phyloP scores from a whole-genome alignment of 2,797 vertebrate genomes.

The Sebastes itinus region DNA sequence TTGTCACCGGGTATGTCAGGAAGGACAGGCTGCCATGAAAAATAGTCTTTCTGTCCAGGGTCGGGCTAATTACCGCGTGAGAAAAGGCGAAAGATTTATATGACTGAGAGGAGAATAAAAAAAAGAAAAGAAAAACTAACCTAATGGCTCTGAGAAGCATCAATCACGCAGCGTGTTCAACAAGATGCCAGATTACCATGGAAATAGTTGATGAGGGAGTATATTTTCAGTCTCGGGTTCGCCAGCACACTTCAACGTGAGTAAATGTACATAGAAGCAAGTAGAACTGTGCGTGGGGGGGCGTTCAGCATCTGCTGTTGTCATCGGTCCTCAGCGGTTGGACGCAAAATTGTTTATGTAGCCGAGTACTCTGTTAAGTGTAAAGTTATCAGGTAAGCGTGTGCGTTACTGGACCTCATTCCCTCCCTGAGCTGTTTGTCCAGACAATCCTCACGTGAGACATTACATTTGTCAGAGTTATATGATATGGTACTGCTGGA shows the following conservation, averaged over 20 bases:
- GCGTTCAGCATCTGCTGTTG: slow-evolving; percentile 38
- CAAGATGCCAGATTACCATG: slow-evolving; percentile 39
- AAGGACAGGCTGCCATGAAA: slow-evolving; percentile 65
- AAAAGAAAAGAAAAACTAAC: slow-evolving; percentile 26
- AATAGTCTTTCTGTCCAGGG: slow-evolving; percentile 49
- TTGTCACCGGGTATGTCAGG: slow-evolving; percentile 63
- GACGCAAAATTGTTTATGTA: slow-evolving; percentile 10
- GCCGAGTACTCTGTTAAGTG: slow-evolving; percentile 5
- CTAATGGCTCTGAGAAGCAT: slow-evolving; percentile 43
- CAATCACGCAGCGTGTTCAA: slow-evolving; percentile 45
- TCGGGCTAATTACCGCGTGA: slow-evolving; percentile 62
- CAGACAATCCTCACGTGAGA: slow-evolving; percentile 46
- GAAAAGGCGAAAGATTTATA: slow-evolving; percentile 61
- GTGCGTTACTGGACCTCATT: slow-evolving; percentile 11
- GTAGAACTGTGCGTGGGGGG: background rate
- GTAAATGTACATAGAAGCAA: background rate
- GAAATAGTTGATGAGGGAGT: slow-evolving; percentile 33
- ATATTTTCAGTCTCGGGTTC: background rate
- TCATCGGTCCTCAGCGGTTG: slow-evolving; percentile 18
- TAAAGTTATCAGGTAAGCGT: background rate
- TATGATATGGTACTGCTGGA: background rate
- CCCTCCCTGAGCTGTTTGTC: slow-evolving; percentile 9
- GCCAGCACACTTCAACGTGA: background rate
- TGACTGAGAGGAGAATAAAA: slow-evolving; percentile 13
- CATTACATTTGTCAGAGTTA: slow-evolving; percentile 20